A percentile compares a stretch with the other conserved stretches of the same genome.
These are phyloP conservation scores for Dusona sp. DNA, from an alignment of 2,888 invertebrate species.

Conservation along the genomic window DNA sequence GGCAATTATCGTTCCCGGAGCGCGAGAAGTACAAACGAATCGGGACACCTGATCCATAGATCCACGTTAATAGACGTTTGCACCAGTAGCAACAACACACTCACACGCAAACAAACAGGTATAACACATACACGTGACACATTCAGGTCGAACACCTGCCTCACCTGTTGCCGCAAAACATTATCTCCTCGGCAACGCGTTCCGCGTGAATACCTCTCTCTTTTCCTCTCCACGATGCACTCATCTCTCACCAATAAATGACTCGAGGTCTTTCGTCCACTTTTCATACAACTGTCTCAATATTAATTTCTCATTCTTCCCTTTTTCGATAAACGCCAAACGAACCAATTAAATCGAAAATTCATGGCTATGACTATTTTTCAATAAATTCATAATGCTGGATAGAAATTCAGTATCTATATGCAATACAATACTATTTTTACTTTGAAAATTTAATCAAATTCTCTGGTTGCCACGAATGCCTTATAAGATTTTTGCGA, in stretches of 20 bases:
- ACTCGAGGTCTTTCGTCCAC: slow-evolving; percentile 75
- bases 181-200: slow-evolving; percentile 81
- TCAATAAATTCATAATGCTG: neutral
- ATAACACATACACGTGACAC: slow-evolving; percentile 69
- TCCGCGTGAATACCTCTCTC: slow-evolving; percentile 72
- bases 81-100: slow-evolving; percentile 72
- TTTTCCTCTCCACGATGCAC: slow-evolving; percentile 73
- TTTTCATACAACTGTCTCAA: slow-evolving; percentile 36
- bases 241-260: slow-evolving; percentile 82
- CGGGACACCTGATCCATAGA: slow-evolving; percentile 83
- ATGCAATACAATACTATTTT: neutral
- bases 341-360: slow-evolving; percentile 1
- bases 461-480: neutral
- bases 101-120: slow-evolving; percentile 54
- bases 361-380: neutral
- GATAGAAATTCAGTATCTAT: neutral
- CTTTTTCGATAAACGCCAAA: neutral
- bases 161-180: slow-evolving; percentile 85
- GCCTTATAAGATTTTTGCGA: neutral
- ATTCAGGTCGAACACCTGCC: slow-evolving; percentile 84
- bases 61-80: slow-evolving; percentile 83
- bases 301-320: slow-evolving; percentile 9
- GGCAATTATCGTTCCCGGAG: slow-evolving; percentile 79
- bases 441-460: neutral
- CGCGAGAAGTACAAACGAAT: slow-evolving; percentile 77